A percentile compares a stretch with the other conserved stretches of the same genome.
phyloP scores from a whole-genome alignment of 2,113 vertebrate genomes.

The Micronycteris hirsuta region DNA sequence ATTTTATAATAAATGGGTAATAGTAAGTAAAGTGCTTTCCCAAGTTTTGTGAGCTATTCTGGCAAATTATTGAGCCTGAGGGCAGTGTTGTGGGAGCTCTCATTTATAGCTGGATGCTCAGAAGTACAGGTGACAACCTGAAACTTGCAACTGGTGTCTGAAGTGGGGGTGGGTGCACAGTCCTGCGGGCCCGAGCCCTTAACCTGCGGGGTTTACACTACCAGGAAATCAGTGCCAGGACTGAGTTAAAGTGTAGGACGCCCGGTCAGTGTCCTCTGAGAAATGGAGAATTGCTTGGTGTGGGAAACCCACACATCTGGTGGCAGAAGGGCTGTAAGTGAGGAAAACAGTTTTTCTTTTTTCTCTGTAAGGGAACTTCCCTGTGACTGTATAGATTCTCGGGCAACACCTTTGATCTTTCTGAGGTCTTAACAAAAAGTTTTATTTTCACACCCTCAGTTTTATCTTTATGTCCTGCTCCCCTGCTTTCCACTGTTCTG shows the following conservation, averaged over 20 bases:
- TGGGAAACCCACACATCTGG: not conserved
- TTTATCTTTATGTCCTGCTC: slow-evolving; percentile 6
- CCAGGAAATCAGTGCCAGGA: not conserved
- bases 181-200: not conserved
- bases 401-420: not conserved
- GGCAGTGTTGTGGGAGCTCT: not conserved
- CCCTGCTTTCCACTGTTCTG: not conserved
- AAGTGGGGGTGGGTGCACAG: not conserved
- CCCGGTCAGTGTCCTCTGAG: not conserved
- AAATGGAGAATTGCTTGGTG: not conserved
- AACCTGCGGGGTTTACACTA: not conserved
- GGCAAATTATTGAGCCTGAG: not conserved
- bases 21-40: not conserved
- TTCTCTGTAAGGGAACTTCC: not conserved
- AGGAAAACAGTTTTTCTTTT: not conserved
- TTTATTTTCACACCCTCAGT: not conserved
- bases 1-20: not conserved
- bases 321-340: not conserved
- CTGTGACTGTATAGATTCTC: not conserved
- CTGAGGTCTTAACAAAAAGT: not conserved
- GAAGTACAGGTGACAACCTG: not conserved
- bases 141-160: not conserved
- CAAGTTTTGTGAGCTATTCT: not conserved
- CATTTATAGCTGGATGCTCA: not conserved
- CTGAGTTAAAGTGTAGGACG: not conserved